Evolutionary conservation across 1,140 invertebrate genomes (phyloP).

Genomic region (Leptinotarsa defecta): DNA sequence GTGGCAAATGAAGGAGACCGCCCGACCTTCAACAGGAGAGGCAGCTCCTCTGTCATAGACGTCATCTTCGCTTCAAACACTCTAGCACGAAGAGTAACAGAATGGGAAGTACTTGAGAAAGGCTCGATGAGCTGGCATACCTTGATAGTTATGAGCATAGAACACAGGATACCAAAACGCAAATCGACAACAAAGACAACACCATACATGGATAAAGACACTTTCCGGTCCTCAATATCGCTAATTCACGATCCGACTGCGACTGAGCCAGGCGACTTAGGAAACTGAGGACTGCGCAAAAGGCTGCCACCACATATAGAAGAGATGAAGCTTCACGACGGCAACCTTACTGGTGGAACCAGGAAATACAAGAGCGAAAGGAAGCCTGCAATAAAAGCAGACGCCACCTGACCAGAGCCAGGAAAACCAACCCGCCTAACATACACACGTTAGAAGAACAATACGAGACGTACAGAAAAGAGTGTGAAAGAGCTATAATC

Average conservation of each 20-base stretch:
- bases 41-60: not conserved
- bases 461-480: not conserved
- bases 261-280: not conserved
- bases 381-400: slow-evolving; percentile 1
- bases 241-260: not conserved
- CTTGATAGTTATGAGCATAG: not conserved
- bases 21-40: not conserved
- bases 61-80: not conserved
- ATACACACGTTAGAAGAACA: not conserved
- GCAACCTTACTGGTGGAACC: not conserved
- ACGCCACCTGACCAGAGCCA: not conserved
- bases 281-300: not conserved
- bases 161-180: not conserved
- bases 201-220: not conserved
- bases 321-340: not conserved
- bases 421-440: not conserved
- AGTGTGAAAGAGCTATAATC: not conserved
- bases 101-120: not conserved
- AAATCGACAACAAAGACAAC: not conserved
- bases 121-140: not conserved
- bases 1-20: not conserved
- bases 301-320: not conserved
- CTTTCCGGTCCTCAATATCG: not conserved
- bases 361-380: not conserved
- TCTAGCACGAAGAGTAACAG: not conserved